Conservation (phyloP, 2,113 vertebrate genomes). For the Cromileptes altivelis region DNA sequence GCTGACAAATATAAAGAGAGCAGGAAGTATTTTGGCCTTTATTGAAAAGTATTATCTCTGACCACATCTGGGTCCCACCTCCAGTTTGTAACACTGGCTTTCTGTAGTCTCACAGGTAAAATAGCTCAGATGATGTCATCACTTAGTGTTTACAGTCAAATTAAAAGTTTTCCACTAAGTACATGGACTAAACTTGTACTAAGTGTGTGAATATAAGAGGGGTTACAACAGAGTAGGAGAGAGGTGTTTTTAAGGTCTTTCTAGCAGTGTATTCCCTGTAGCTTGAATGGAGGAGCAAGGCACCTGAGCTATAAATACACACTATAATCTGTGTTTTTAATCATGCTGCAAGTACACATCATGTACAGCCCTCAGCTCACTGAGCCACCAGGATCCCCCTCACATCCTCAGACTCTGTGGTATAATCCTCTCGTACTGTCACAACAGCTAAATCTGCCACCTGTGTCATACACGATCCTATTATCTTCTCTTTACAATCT, state of each 20-base stretch:
- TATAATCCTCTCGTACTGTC: constrained; percentile 64
- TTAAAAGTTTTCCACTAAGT: constrained; percentile 9
- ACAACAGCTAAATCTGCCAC: constrained; percentile 63
- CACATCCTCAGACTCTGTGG: constrained; percentile 44
- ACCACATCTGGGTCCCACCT: too few species aligned
- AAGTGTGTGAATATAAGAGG: not conserved
- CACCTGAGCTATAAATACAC: constrained; percentile 28
- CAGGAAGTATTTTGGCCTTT: too few species aligned
- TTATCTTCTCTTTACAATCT: constrained; percentile 57
- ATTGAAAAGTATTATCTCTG: too few species aligned
- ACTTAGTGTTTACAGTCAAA: not conserved
- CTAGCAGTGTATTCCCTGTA: not conserved
- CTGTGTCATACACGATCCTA: constrained; percentile 60
- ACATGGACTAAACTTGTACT: not conserved
- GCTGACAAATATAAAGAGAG: too few species aligned
- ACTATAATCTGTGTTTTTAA: constrained; percentile 57
- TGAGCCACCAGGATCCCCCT: constrained; percentile 47
- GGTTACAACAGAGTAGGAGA: not conserved
- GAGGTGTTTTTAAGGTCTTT: constrained; percentile 9
- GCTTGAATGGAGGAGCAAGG: not conserved
- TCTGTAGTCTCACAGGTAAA: not conserved
- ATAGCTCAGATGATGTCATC: not conserved
- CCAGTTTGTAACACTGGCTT: too few species aligned
- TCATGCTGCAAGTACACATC: constrained; percentile 19
- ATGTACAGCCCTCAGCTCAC: constrained; percentile 23